A percentile compares a stretch with the other conserved stretches of the same genome.
Evolutionary conservation across 1,140 invertebrate genomes (phyloP).

Genomic region (Theocolax elegans): DNA sequence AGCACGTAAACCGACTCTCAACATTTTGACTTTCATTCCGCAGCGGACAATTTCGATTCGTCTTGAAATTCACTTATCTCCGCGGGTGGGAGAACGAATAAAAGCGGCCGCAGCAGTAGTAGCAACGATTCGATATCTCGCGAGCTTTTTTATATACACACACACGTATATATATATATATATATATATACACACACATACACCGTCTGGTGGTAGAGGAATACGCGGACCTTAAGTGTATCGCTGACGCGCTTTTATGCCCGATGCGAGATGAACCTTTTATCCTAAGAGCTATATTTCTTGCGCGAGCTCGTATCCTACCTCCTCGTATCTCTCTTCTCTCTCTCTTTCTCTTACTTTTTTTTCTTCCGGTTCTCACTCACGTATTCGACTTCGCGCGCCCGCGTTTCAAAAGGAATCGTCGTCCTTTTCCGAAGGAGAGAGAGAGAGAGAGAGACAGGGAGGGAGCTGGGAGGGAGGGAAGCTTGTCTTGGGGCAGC

Average conservation of each 20-base stretch:
- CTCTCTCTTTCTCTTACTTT: neutral
- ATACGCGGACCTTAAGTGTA: neutral
- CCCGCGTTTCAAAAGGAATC: slow-evolving; percentile 26
- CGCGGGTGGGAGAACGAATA: no score
- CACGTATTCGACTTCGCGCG: neutral
- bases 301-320: no score
- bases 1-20: slow-evolving; percentile 40
- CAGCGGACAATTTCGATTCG: neutral
- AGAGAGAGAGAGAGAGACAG: no score
- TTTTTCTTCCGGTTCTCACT: neutral
- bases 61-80: neutral
- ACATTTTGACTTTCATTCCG: slow-evolving; percentile 27
- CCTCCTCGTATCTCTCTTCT: no score
- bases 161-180: neutral
- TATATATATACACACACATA: neutral
- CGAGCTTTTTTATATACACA: neutral
- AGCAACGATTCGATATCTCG: neutral
- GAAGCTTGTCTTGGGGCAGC: no score
- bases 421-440: neutral
- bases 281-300: slow-evolving; percentile 2
- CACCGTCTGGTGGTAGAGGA: neutral
- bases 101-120: no score
- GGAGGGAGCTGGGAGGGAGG: no score
- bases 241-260: slow-evolving; percentile 5
- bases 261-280: neutral